Base-by-base conservation (phyloP, 2,797 vertebrate genomes). In the Pseudotriccus pelzelni region DNA sequence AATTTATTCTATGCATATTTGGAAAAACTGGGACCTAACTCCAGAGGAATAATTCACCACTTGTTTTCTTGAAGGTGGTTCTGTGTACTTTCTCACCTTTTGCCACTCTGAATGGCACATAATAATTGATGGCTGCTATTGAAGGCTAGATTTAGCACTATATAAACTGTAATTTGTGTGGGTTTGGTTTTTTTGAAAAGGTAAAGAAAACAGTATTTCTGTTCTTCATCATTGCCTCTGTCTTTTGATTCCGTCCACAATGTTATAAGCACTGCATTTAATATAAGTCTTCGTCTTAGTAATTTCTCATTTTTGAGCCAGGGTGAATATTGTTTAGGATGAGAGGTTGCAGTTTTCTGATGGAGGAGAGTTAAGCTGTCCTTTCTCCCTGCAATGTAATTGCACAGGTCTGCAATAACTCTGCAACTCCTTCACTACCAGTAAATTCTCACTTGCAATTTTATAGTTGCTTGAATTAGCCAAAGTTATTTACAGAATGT, bases 391-490 rank as follows among this genome's bases (percentile, higher is more conserved):
- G 80, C 66, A 18, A 4, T 53, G 23, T 70, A 64, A 81, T 92
- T 84, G 66, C 39, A 11, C 12, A 86, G 62, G 16, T 75, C 66
- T 78, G 28, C 44, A 88, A 17, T 87, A 93, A 74, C 39, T 72
- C 53, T 81, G 20, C 68, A 67, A 66, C 32, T 59, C 67, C 68
- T 79, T 49, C 37, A 7, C 46, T 63, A 16, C 25, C 59, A 60
- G 37, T 74, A 89, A 87, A 93, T 87, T 82, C 47, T 93, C 72
- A 52, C 27, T 95, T 91, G 69, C 5, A 36, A 63, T 89, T 93
- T 94, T 84, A 74, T 83, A 60, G 63, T 75, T 82, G 16, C 92
- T 89, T 84, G 91, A 94, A 95, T 96, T 88, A 80, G 66, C 36
- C 75, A 55, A 85, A 88, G 44, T 82, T 92, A 84, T 87, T 87